Base-by-base conservation (phyloP, 2,113 vertebrate genomes). In the Megalops atlanticus region DNA sequence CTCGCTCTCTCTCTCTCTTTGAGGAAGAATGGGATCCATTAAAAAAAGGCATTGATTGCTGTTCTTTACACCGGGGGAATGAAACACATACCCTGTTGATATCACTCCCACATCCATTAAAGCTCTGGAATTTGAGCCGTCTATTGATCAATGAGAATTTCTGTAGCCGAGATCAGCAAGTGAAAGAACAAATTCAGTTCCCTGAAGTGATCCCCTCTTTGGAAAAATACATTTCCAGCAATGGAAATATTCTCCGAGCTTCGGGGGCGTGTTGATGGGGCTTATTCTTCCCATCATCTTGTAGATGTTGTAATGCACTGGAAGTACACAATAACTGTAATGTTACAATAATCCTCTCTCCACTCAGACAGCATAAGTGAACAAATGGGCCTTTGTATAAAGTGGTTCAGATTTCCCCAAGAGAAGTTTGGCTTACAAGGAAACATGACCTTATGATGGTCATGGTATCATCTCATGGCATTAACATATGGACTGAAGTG, bases 41-140 rank as follows among this genome's bases (percentile, higher is more conserved):
- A n/a, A 64, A 64, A n/a, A 64, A 64, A 31, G n/a, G 8, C 58
- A 64, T 64, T 64, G 58, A 64, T 64, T 64, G 58, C 27, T n/a
- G 31, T 31, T 64, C n/a, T n/a, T 64, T 64, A 24, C 58, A 64
- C 58, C 4, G n/a, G 58, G n/a, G 58, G 58, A 64, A n/a, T 64
- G 58, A 64, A 64, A 64, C 31, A n/a, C 58, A 64, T 64, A 64
- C 58, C 12, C 58, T 1, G n/a, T 64, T 64, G 58, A 64, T 64
- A 64, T 64, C 58, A 10, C 58, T 11, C 31, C 58, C 58, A 64
- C 58, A 64, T n/a, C 58, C 58, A 64, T 64, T 64, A 64, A 64
- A 64, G 58, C 58, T 31, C 31, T 31, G 58, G 58, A 64, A 64
- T 64, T 64, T 64, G n/a, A 64, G 58, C n/a, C 24, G 58, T 24